Base-by-base conservation (phyloP, 2,113 vertebrate genomes). In the Suncus etruscus region DNA sequence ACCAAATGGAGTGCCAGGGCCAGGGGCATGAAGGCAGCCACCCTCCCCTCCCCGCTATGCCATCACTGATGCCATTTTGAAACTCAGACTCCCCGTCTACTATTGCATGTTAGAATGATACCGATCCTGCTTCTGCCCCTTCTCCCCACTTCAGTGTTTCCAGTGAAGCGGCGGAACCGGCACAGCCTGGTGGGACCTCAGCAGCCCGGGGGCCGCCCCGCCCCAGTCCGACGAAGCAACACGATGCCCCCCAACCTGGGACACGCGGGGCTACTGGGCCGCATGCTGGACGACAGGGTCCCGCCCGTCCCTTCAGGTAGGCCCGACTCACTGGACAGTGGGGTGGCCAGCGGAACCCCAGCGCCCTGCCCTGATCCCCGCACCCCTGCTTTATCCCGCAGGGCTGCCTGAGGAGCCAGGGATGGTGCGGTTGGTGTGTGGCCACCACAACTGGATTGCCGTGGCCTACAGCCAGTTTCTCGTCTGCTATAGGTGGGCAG, bases 391-490 rank as follows among this genome's bases (percentile, higher is more conserved):
- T 39, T 39, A 39, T 25, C 22, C 16, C 5, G 8, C 31, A 98
- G 98, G 98, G 65, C 97, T 92, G 61, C 81, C 76, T 0, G 96
- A 96, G 1, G 98, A 99, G 47, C 97, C 98, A 0, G 98, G 99
- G 11, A 97, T 99, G 97, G 99, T 99, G 6, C 97, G 98, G 48
- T 98, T 99, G 68, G 97, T 99, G 65, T 99, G 98, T 1, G 99
- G 99, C 1, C 99, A 99, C 88, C 98, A 99, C 93, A 99, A 98
- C 97, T 99, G 99, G 99, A 99, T 99, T 8, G 98, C 99, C 0
- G 98, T 99, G 97, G 99, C 98, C 3, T 99, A 99, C 29, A 96
- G 98, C 0, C 99, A 99, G 92, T 99, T 99, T 86, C 98, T 99
- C 2, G 98, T 99, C 78, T 99, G 99, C 87, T 99, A 99, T 95